Conservation (phyloP, 2,888 invertebrate genomes). For the Lasioglossum vierecki region DNA sequence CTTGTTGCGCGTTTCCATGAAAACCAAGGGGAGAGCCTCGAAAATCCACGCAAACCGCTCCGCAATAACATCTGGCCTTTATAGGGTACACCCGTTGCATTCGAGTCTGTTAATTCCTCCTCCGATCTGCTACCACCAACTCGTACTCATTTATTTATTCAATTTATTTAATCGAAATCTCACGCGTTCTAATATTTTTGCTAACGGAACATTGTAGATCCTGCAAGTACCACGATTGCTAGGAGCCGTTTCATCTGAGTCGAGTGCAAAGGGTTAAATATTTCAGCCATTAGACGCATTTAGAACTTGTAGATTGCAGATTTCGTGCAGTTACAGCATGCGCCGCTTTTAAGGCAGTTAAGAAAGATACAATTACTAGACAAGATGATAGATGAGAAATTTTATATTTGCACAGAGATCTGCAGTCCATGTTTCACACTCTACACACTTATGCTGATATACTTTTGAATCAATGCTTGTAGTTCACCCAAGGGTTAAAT, state of each 20-base stretch:
- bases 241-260: background rate
- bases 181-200: background rate
- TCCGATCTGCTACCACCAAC: background rate
- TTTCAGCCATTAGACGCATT: background rate
- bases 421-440: background rate
- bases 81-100: background rate
- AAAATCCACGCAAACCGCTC: background rate
- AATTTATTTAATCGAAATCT: background rate
- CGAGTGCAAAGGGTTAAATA: background rate
- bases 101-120: background rate
- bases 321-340: background rate
- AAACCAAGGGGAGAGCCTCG: background rate
- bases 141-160: background rate
- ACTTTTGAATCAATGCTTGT: background rate
- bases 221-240: background rate
- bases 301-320: background rate
- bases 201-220: background rate
- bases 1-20: background rate
- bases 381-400: background rate
- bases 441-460: background rate
- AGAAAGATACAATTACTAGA: background rate
- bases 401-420: background rate
- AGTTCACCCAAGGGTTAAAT: background rate
- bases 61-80: background rate
- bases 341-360: background rate